Percentiles rank a stretch among this genome's conserved stretches.
phyloP scores from a whole-genome alignment of 2,797 vertebrate species.

The Bryconaethiops microstoma region DNA sequence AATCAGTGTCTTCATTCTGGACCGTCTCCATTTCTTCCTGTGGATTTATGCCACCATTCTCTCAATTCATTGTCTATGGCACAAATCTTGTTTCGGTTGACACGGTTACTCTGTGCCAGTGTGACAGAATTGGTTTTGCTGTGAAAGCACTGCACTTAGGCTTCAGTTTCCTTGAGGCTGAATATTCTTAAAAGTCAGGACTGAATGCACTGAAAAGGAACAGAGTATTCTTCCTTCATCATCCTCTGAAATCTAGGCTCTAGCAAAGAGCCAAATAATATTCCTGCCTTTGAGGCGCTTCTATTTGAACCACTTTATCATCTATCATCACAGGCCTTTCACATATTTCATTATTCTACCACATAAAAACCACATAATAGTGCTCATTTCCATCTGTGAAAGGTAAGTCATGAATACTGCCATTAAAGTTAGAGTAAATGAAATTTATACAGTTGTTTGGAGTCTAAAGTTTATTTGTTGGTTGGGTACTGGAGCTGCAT shows the following conservation, averaged over 20 bases:
- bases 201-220: constrained; percentile 23
- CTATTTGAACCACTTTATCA: too few species aligned
- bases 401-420: too few species aligned
- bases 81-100: constrained; percentile 32
- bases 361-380: too few species aligned
- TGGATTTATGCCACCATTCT: constrained; percentile 38
- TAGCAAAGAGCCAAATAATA: constrained; percentile 7
- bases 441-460: too few species aligned
- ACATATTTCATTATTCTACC: too few species aligned
- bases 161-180: neutral
- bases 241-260: constrained; percentile 34
- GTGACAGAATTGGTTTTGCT: constrained; percentile 20
- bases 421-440: too few species aligned
- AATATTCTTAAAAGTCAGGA: constrained; percentile 39
- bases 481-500: too few species aligned
- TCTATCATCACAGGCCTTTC: too few species aligned
- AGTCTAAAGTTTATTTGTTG: too few species aligned
- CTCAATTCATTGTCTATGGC: constrained; percentile 27
- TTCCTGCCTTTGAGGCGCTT: too few species aligned
- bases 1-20: constrained; percentile 29
- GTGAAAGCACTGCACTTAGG: neutral
- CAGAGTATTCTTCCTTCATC: constrained; percentile 17
- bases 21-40: constrained; percentile 45
- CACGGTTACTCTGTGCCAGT: constrained; percentile 16
- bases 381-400: too few species aligned